Evolutionary conservation across 2,888 invertebrate species (phyloP).

Genomic region (Crepidodera aurea): DNA sequence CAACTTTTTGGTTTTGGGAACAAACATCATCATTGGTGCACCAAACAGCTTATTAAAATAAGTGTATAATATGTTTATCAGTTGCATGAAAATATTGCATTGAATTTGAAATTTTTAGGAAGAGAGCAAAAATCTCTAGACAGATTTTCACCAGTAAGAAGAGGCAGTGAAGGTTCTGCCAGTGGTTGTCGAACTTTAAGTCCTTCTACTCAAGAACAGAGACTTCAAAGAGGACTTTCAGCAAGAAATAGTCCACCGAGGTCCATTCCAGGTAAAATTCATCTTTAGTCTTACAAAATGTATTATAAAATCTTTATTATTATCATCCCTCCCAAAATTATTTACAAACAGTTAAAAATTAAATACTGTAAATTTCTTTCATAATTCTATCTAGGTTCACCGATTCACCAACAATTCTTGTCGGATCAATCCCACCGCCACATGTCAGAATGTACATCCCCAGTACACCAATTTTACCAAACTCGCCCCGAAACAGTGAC

Average conservation of each 20-base stretch:
- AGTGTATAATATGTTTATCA: too few species aligned
- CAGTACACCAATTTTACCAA: constrained; percentile 67
- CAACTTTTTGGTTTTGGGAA: too few species aligned
- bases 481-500: constrained; percentile 64
- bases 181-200: constrained; percentile 66
- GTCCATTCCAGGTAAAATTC: constrained; percentile 68
- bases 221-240: constrained; percentile 72
- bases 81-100: too few species aligned
- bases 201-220: constrained; percentile 75
- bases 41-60: too few species aligned
- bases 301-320: background rate
- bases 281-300: too few species aligned
- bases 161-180: constrained; percentile 82
- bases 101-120: too few species aligned
- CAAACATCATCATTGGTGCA: too few species aligned
- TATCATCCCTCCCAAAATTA: too few species aligned
- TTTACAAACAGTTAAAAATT: too few species aligned
- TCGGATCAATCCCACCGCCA: constrained; percentile 53
- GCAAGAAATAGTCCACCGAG: constrained; percentile 62
- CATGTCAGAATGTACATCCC: constrained; percentile 62
- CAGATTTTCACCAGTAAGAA: constrained; percentile 88
- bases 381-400: constrained; percentile 69
- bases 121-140: constrained; percentile 71
- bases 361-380: too few species aligned
- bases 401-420: constrained; percentile 67